Evolutionary conservation across 30 jellyfish, hydroid and myxozoan genomes (phyloP).

Genomic region (Aurelia aurita): DNA sequence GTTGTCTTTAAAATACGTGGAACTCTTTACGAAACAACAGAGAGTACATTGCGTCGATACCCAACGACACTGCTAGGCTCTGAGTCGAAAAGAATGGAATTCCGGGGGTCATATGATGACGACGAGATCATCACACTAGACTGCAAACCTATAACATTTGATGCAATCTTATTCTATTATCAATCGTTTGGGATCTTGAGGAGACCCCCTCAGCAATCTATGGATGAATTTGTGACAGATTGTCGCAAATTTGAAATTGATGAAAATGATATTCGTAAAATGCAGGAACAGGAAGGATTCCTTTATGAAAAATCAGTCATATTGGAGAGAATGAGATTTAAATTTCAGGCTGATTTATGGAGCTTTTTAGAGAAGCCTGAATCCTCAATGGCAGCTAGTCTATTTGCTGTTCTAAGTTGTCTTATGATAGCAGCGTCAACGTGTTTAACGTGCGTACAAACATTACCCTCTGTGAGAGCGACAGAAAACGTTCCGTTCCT

Average conservation of each 20-base stretch:
- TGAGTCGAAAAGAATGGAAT: constrained; percentile 29
- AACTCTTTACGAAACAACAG: constrained; percentile 77
- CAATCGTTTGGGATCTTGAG: constrained; percentile 91
- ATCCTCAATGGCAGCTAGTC: constrained; percentile 65
- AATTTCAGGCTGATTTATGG: constrained; percentile 50
- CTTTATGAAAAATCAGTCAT: constrained; percentile 19
- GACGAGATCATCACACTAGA: constrained; percentile 42
- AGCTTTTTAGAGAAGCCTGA: constrained; percentile 75
- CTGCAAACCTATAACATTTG: constrained; percentile 79
- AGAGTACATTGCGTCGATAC: constrained; percentile 78
- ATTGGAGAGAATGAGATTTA: background rate
- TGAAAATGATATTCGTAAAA: constrained; percentile 50
- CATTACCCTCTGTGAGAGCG: constrained; percentile 50
- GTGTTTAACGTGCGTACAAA: constrained; percentile 60
- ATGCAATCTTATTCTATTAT: constrained; percentile 88
- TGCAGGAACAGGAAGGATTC: constrained; percentile 81
- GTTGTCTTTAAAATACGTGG: constrained; percentile 85
- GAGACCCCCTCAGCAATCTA: constrained; percentile 76
- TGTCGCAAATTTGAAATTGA: constrained; percentile 75
- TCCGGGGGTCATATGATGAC: background rate
- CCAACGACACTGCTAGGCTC: constrained; percentile 91
- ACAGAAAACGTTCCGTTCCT: background rate
- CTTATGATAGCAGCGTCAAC: constrained; percentile 60
- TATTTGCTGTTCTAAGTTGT: constrained; percentile 69
- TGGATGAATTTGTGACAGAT: constrained; percentile 84